Evolutionary conservation across 2,888 invertebrate species (phyloP).

Genomic region (Machimus atricapillus): DNA sequence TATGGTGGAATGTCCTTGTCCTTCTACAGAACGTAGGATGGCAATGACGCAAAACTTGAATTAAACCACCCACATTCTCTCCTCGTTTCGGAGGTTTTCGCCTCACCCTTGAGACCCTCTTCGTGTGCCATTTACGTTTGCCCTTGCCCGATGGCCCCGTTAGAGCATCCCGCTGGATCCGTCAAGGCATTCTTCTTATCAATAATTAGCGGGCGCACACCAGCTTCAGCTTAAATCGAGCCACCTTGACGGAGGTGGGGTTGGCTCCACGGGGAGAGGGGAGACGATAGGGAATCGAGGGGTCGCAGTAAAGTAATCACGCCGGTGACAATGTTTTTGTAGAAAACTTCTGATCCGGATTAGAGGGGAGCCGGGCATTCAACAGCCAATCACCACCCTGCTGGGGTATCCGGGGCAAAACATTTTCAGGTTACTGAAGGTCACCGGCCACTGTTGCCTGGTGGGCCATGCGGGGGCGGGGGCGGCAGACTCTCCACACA

Average conservation of each 20-base stretch:
- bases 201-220: constrained; percentile 5
- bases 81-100: background rate
- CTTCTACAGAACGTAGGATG: constrained; percentile 29
- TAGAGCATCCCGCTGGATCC: background rate
- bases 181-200: background rate
- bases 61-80: background rate
- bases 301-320: background rate
- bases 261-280: background rate
- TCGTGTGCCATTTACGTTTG: background rate
- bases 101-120: constrained; percentile 1
- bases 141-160: constrained; percentile 16
- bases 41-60: constrained; percentile 36
- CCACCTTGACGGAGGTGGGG: background rate
- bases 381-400: constrained; percentile 4
- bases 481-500: background rate
- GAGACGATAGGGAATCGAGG: too few relatives aligned
- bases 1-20: constrained; percentile 10
- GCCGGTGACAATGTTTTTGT: background rate
- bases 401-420: background rate
- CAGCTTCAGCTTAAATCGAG: background rate
- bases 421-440: constrained; percentile 17
- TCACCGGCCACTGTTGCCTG: constrained; percentile 19
- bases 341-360: background rate
- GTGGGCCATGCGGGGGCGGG: background rate
- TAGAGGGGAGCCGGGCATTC: background rate